phyloP scores from a whole-genome alignment of 2,797 vertebrate species.

The Adrianichthys oophorus region DNA sequence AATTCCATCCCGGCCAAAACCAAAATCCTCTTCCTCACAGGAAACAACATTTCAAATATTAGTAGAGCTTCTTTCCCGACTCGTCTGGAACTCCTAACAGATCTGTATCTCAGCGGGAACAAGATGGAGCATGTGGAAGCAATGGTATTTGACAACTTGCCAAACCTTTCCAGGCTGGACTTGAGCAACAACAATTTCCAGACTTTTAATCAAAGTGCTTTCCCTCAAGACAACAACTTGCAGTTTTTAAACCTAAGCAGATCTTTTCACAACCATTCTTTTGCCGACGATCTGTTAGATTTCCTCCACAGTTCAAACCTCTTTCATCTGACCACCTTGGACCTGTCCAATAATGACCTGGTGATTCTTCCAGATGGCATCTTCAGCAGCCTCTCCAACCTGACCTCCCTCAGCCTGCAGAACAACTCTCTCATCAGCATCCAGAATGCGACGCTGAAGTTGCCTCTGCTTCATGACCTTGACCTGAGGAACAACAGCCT shows the following conservation, averaged over 20 bases:
- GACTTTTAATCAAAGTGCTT: slow-evolving; percentile 75
- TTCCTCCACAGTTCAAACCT: slow-evolving; percentile 62
- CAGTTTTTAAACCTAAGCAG: slow-evolving; percentile 80
- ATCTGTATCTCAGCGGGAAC: slow-evolving; percentile 86
- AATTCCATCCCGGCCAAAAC: slow-evolving; percentile 80
- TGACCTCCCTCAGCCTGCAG: slow-evolving; percentile 82
- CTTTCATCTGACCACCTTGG: slow-evolving; percentile 72
- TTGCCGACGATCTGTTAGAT: slow-evolving; percentile 16
- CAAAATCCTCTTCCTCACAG: slow-evolving; percentile 83
- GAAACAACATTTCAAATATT: slow-evolving; percentile 80
- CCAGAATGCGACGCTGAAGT: slow-evolving; percentile 72
- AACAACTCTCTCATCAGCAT: slow-evolving; percentile 88
- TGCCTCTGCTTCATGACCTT: slow-evolving; percentile 76
- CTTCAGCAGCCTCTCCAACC: slow-evolving; percentile 68
- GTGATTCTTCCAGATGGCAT: slow-evolving; percentile 74
- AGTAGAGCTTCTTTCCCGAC: slow-evolving; percentile 76
- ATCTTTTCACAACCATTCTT: slow-evolving; percentile 62
- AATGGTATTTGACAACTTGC: slow-evolving; percentile 81
- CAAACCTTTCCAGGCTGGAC: slow-evolving; percentile 84
- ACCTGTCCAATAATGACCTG: slow-evolving; percentile 81
- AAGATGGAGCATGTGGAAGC: slow-evolving; percentile 75
- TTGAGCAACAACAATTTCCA: slow-evolving; percentile 85
- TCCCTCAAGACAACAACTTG: slow-evolving; percentile 75
- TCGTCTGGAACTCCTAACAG: slow-evolving; percentile 75
- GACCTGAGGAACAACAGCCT: slow-evolving; percentile 87